These are phyloP conservation scores for Xylocampa areola DNA, from an alignment of 2,888 invertebrate genomes.

Conservation along the genomic window DNA sequence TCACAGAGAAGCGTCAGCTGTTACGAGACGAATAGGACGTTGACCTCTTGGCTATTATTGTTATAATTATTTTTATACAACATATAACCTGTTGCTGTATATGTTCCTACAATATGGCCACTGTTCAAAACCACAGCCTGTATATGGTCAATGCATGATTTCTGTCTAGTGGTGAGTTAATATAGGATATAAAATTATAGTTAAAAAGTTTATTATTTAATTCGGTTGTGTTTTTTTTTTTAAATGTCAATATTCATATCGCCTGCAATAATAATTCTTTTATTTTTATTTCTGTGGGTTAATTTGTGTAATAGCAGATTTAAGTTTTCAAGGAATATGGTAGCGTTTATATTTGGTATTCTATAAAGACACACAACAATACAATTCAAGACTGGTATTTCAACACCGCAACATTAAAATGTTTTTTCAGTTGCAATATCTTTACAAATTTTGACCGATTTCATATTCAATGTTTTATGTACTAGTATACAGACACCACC, in stretches of 20 bases:
- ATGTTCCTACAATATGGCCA: too few species aligned
- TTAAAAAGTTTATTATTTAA: too few species aligned
- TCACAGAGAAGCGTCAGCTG: too few species aligned
- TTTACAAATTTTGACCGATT: neutral
- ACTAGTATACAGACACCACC: neutral
- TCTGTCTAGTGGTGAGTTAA: too few species aligned
- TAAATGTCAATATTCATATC: neutral
- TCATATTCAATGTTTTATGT: neutral
- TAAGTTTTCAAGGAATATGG: slow-evolving; percentile 1
- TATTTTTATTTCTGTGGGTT: neutral
- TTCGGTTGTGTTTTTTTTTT: neutral
- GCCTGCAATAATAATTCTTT: neutral
- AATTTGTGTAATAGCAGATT: neutral
- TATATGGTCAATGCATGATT: too few species aligned
- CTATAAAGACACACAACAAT: neutral
- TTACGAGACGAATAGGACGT: too few species aligned
- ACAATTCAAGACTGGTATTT: neutral
- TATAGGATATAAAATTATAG: too few species aligned
- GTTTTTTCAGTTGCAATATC: neutral
- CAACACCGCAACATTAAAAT: neutral
- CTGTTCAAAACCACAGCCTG: too few species aligned
- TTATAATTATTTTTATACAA: too few species aligned
- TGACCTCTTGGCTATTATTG: too few species aligned
- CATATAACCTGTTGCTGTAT: too few species aligned
- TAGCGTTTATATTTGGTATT: neutral